Evolutionary conservation across 2,113 vertebrate genomes (phyloP).

Genomic region (Halcyon senegalensis): DNA sequence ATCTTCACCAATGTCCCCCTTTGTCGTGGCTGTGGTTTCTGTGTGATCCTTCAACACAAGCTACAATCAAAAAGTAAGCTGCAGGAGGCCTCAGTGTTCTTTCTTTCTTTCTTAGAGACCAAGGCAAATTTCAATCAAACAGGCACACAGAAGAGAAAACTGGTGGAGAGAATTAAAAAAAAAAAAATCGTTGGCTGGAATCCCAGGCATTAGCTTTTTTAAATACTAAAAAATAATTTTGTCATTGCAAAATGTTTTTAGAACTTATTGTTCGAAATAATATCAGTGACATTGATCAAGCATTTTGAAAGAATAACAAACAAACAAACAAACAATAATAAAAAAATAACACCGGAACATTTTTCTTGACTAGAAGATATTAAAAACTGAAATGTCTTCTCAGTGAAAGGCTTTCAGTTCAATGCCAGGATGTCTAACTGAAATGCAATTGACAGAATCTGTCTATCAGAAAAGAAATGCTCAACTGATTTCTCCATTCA

Average conservation of each 20-base stretch:
- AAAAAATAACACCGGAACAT: not conserved
- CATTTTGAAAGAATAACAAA: not conserved
- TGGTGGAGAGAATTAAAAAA: not conserved
- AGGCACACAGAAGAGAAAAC: not conserved
- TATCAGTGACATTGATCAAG: not conserved
- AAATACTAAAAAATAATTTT: not conserved
- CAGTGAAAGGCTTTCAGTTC: not conserved
- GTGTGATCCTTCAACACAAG: not conserved
- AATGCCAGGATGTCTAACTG: not conserved
- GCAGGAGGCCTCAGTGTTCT: constrained; percentile 55
- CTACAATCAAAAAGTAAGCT: constrained; percentile 31
- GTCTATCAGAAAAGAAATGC: not conserved
- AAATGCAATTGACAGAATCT: not conserved
- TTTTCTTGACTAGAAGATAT: not conserved
- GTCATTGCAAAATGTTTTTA: not conserved
- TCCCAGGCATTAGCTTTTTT: not conserved
- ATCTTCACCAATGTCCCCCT: not conserved
- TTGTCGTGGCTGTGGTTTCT: not conserved
- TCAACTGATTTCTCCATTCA: not conserved
- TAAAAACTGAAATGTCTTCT: not conserved
- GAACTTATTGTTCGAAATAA: not conserved
- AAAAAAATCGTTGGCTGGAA: not conserved
- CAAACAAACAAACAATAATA: not conserved
- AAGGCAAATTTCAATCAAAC: not conserved
- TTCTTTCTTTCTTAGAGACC: constrained; percentile 19